Evolutionary conservation across 2,113 vertebrate species (phyloP).

Genomic region (Tragelaphus scriptus): DNA sequence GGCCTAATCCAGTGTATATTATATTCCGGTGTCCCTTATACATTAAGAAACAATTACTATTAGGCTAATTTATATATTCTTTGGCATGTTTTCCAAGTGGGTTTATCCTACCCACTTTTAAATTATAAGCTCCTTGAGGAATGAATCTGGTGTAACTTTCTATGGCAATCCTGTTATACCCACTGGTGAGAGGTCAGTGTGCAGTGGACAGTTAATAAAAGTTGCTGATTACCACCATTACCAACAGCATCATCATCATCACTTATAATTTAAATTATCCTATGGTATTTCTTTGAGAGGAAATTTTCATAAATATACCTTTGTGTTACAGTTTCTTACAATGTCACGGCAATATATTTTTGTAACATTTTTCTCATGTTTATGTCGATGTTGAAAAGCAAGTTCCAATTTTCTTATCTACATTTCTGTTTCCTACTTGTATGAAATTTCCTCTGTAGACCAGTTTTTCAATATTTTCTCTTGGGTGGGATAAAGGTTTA

Average conservation of each 20-base stretch:
- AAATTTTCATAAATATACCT: background rate
- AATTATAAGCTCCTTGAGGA: background rate
- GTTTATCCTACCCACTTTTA: background rate
- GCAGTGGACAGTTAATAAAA: background rate
- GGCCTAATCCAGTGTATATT: background rate
- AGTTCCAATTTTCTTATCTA: background rate
- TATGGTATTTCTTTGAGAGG: background rate
- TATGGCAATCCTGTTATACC: background rate
- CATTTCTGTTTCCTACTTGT: constrained; percentile 55
- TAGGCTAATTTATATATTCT: background rate
- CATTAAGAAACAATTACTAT: background rate
- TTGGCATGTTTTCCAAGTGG: background rate
- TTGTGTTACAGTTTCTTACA: background rate
- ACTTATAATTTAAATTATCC: background rate
- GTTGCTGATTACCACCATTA: background rate
- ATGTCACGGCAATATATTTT: background rate
- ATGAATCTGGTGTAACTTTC: background rate
- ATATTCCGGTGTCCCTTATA: background rate
- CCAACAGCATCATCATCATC: background rate
- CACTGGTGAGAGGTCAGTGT: background rate
- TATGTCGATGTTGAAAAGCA: background rate
- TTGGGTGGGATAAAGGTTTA: constrained; percentile 67
- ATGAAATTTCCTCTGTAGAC: constrained; percentile 28
- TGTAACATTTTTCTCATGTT: background rate
- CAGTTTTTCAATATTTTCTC: constrained; percentile 46